Conservation (phyloP, 2,797 vertebrate genomes). For the Poecilia picta region DNA sequence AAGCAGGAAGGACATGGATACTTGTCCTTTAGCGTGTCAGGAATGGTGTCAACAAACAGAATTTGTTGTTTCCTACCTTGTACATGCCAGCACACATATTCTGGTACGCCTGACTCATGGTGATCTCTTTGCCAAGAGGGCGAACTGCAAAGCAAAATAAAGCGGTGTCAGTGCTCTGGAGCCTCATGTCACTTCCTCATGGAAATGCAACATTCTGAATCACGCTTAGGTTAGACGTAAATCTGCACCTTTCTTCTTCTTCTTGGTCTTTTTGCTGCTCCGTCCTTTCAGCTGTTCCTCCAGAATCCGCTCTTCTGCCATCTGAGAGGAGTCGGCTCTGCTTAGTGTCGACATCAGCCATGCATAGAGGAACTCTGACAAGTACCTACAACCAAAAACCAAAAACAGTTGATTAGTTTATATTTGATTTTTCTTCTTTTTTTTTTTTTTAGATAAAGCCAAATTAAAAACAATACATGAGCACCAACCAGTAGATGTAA, state of each 20-base stretch:
- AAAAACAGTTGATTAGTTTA: neutral
- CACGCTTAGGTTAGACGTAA: neutral
- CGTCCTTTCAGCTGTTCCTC: slow-evolving; percentile 97
- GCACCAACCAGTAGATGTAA: slow-evolving; percentile 94
- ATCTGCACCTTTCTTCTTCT: slow-evolving; percentile 94
- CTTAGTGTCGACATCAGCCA: slow-evolving; percentile 99
- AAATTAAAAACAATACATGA: neutral
- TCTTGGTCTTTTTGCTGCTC: slow-evolving; percentile 98
- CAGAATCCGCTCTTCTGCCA: slow-evolving; percentile 96
- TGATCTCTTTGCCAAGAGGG: slow-evolving; percentile 95
- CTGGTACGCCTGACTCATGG: slow-evolving; percentile 98
- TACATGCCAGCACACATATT: slow-evolving; percentile 99
- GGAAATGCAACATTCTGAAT: neutral
- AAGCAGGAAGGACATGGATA: neutral
- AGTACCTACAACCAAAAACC: slow-evolving; percentile 83
- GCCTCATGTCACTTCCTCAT: neutral
- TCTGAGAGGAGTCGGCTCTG: slow-evolving; percentile 96
- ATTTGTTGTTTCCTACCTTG: slow-evolving; percentile 82
- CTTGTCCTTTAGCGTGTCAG: neutral
- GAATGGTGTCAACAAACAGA: neutral
- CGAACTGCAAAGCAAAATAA: slow-evolving; percentile 84
- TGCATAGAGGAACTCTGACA: slow-evolving; percentile 98
- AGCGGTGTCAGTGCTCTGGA: slow-evolving; percentile 6
- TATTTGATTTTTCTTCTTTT: neutral
- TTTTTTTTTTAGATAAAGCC: neutral